Conservation (phyloP, 1,140 invertebrate genomes). For the Trissolcus basalis region DNA sequence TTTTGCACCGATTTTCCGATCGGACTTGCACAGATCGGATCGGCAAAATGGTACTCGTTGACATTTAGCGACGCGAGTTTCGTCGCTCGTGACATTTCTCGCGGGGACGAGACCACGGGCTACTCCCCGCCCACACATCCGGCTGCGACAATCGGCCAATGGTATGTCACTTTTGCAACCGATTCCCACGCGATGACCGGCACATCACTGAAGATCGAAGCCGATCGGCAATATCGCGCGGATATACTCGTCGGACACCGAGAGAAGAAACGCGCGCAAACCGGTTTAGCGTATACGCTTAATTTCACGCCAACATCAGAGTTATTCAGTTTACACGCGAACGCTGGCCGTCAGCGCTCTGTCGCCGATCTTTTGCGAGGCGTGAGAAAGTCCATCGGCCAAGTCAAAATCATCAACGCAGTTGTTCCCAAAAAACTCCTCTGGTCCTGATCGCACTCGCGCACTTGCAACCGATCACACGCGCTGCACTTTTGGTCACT, state of each 20-base stretch:
- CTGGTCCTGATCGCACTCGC: conserved; percentile 19
- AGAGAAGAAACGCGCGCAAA: conserved; percentile 60
- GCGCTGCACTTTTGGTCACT: too few species aligned
- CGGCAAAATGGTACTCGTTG: conserved; percentile 5
- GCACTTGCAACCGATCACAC: conserved; percentile 9
- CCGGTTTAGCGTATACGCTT: conserved; percentile 72
- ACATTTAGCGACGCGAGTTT: conserved; percentile 7
- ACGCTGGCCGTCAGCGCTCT: conserved; percentile 66
- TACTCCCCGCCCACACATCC: neutral
- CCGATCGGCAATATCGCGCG: conserved; percentile 35
- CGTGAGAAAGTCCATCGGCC: conserved; percentile 24
- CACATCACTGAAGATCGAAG: conserved; percentile 16
- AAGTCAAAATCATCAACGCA: too few species aligned
- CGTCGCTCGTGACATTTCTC: conserved; percentile 6
- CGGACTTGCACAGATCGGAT: neutral
- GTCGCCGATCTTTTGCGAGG: conserved; percentile 22
- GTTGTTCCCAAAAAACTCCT: neutral
- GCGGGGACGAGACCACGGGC: neutral
- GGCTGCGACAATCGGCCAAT: neutral
- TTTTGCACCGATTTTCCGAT: neutral
- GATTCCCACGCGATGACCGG: neutral
- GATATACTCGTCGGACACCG: conserved; percentile 39
- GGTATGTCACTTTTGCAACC: conserved; percentile 4
- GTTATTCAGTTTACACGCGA: conserved; percentile 74
- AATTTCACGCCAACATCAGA: conserved; percentile 74